Evolutionary conservation across 2,113 vertebrate species (phyloP).

Genomic region (Larimichthys crocea): DNA sequence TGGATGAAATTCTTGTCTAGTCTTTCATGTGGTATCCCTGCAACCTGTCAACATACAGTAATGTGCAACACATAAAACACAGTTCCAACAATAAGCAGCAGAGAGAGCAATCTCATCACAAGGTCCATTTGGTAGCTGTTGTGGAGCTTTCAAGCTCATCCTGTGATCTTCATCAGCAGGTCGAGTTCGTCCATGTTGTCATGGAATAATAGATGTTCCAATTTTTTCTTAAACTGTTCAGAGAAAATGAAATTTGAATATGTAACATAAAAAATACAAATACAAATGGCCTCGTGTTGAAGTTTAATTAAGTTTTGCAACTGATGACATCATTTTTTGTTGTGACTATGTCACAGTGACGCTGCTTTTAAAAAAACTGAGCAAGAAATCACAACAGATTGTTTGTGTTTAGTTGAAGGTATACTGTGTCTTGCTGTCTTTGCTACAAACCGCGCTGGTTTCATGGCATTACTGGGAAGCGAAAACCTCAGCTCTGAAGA

Average conservation of each 20-base stretch:
- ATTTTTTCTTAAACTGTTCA: background rate
- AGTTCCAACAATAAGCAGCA: background rate
- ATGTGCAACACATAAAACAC: background rate
- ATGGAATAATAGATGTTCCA: background rate
- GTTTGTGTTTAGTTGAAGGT: background rate
- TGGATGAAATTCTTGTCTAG: conserved; percentile 2
- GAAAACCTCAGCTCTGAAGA: conserved; percentile 39
- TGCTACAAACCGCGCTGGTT: conserved; percentile 18
- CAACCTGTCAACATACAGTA: conserved; percentile 4
- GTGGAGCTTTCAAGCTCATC: background rate
- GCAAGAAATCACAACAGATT: too few species aligned
- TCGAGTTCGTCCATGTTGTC: background rate
- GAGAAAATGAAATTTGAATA: background rate
- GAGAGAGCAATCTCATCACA: background rate
- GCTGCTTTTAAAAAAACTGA: background rate
- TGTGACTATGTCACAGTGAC: too few species aligned
- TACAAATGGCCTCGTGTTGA: background rate
- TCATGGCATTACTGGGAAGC: conserved; percentile 20
- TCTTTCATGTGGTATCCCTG: background rate
- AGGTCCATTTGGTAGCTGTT: background rate
- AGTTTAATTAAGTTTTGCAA: background rate
- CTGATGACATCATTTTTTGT: too few species aligned
- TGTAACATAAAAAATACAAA: background rate
- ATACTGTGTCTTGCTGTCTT: background rate
- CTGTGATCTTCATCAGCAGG: background rate